Base-by-base conservation (phyloP, 2,797 vertebrate genomes). In the Streptopelia turtur region DNA sequence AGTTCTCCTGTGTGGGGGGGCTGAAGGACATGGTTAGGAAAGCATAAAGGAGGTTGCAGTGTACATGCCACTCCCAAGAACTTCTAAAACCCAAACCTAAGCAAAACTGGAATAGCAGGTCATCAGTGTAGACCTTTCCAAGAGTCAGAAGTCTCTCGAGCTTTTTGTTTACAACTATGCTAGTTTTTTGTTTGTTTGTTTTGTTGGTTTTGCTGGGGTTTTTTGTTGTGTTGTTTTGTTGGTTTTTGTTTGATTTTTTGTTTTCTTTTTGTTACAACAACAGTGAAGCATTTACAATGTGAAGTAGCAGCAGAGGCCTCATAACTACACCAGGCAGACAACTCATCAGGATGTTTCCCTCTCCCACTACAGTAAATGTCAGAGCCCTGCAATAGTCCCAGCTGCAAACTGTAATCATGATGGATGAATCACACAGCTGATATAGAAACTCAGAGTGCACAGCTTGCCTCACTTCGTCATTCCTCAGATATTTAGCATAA, bases 401-500 rank as follows among this genome's bases (percentile, higher is more conserved):
- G 85, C 74, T 92, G 87, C 68, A 90, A 66, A 74, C 71, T 85
- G 64, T 79, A 85, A 94, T 24, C 83, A 21, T 59, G 91, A 95
- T 93, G 77, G 33, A 93, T 90, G 82, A 91, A 66, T 72, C 91
- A 86, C 79, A 77, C 57, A 88, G 65, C 71, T 65, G 63, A 74
- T 91, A 93, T 21, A 63, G 77, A 87, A 92, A 85, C 50, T 70
- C 47, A 59, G 41, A 64, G 49, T 13, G 17, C 57, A 75, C 43
- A 69, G 61, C 63, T 90, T 60, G 41, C 86, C 74, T 89, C 68
- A 41, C 64, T 91, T 89, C 85, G 72, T 90, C 60, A 65, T 94
- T 96, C 96, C 70, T 95, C 47, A 85, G 66, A 95, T 92, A 41
- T 20, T 95, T 90, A 91, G 88, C 78, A 94, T 95, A 90, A 66